Evolutionary conservation across 2,797 vertebrate species (phyloP).

Genomic region (Gadopsis marmoratus): DNA sequence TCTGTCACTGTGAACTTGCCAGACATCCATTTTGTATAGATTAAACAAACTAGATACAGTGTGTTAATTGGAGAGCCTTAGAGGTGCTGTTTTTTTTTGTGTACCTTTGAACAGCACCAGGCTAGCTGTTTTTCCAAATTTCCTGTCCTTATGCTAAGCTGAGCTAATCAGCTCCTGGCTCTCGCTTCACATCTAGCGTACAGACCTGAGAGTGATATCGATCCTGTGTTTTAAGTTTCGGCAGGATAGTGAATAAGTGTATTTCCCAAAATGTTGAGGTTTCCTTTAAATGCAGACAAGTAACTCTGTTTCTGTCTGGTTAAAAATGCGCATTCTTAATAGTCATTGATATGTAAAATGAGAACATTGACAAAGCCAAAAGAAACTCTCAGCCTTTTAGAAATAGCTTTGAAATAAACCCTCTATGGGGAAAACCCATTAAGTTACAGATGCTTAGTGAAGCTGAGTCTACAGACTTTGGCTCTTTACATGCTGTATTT

Average conservation of each 20-base stretch:
- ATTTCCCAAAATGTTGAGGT: not conserved
- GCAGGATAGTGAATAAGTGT: not conserved
- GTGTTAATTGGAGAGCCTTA: not conserved
- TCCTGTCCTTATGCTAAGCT: not conserved
- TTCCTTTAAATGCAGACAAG: not conserved
- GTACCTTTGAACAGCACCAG: not conserved
- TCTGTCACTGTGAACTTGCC: not conserved
- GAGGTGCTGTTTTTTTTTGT: not conserved
- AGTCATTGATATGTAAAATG: not conserved
- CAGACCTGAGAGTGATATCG: not conserved
- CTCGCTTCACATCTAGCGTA: not conserved
- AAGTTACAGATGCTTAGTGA: not conserved
- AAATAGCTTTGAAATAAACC: slow-evolving; percentile 1
- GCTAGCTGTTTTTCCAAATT: not conserved
- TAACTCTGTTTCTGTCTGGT: not conserved
- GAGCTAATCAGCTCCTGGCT: not conserved
- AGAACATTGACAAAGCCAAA: not conserved
- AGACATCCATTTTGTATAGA: not conserved
- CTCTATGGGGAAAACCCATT: not conserved
- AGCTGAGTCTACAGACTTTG: not conserved
- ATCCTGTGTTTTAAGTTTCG: not conserved
- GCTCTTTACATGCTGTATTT: slow-evolving; percentile 6
- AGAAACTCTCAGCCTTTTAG: not conserved
- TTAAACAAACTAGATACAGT: not conserved
- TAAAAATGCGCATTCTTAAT: not conserved